Evolutionary conservation across 1,140 invertebrate species (phyloP), one percentile per base, ranked within the genome.

Genomic region (Manduca sexta): DNA sequence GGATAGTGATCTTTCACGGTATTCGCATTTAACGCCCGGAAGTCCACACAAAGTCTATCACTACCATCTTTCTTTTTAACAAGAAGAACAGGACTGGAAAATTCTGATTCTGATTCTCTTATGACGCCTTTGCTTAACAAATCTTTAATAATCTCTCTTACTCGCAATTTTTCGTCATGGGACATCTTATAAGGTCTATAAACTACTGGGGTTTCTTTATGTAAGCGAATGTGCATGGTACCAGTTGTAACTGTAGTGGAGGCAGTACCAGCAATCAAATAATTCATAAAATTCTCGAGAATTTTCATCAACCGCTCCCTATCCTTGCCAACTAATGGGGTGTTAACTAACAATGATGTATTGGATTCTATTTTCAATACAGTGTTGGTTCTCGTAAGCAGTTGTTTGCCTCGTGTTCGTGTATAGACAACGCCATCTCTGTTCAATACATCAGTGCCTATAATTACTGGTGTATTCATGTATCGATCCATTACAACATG

Each of bases 51-150:
- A 7, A 69, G 29, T 40, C 62, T 45, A 30, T 66, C 49, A 31
- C 49, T 52, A 2, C 63, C 63, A 45, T 45, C 53, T 46, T 51
- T 56, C 39, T 63, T 71, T 52, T 57, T 67, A 7, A 70, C 64
- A 13, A 61, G 18, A 2, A 64, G 16, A 1, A 67, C 29, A 1
- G 64, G 63, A 21, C 50, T 58, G 0, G 64, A 49, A 48, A 41
- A 53, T 40, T 6, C 0, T 10, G 75, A 85, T 14, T 53, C 33
- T 21, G 71, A 80, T 45, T 66, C 52, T 17, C 57, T 39, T 34
- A 87, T 78, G 1, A 87, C 73, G 5, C 65, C 60, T 37, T 55
- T 52, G 11, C 64, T 14, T 50, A 79, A 38, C 5, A 82, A 29
- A 17, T 84, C 66, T 10, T 65, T 34, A 11, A 85, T 50, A 26